These are phyloP conservation scores for Pipra filicauda DNA, from an alignment of 2,113 vertebrate species.

Conservation along the genomic window DNA sequence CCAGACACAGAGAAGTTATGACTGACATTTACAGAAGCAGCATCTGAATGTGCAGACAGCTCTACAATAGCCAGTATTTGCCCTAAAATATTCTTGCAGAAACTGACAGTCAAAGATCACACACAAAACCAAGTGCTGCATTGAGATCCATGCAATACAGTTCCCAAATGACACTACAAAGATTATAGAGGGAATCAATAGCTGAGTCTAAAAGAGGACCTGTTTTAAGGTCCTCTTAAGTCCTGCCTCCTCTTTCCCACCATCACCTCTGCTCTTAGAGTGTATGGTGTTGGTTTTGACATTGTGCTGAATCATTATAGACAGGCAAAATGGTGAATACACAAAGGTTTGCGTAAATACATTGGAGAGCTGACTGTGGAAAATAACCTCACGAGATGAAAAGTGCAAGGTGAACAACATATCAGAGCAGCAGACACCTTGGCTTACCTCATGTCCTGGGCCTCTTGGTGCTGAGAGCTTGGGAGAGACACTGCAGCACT, in stretches of 20 bases:
- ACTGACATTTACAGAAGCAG: background rate
- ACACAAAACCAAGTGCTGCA: background rate
- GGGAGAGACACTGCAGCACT: background rate
- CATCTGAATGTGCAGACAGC: background rate
- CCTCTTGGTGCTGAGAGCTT: background rate
- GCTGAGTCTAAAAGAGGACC: background rate
- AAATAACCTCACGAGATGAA: accelerated
- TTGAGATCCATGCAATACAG: background rate
- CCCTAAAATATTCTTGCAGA: background rate
- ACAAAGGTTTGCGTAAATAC: background rate
- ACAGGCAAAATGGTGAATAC: background rate
- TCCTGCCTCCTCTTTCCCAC: background rate
- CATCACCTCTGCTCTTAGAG: background rate
- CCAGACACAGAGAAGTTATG: background rate
- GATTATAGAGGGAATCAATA: background rate
- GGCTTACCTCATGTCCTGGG: conserved; percentile 17
- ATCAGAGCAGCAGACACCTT: background rate
- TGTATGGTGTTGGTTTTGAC: background rate
- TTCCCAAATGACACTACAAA: background rate
- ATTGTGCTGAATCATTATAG: background rate
- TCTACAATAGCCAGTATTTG: background rate
- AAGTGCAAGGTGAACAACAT: accelerated
- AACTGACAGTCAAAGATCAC: background rate
- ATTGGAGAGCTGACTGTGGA: background rate
- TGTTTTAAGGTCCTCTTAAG: background rate